Conservation (phyloP, 2,113 vertebrate species). For the Dissostichus mawsoni region DNA sequence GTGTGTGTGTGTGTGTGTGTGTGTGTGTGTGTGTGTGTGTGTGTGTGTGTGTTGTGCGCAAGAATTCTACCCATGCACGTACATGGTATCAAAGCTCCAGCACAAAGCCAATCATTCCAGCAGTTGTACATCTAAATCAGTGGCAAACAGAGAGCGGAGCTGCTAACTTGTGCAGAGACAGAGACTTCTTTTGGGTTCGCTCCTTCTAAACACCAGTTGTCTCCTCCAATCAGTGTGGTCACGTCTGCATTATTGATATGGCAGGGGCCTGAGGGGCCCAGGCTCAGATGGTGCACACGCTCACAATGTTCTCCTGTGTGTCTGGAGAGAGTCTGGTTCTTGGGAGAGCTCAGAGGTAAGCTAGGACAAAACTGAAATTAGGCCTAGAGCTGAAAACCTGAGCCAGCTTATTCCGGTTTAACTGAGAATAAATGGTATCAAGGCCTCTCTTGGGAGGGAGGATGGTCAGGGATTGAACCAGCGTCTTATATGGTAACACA, state of each 20-base stretch:
- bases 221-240: slow-evolving; percentile 91
- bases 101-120: slow-evolving; percentile 66
- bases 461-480: slow-evolving; percentile 78
- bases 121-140: slow-evolving; percentile 88
- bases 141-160: slow-evolving; percentile 83
- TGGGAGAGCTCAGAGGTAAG: slow-evolving; percentile 53
- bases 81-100: slow-evolving; percentile 2
- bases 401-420: slow-evolving; percentile 71
- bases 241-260: slow-evolving; percentile 91
- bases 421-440: slow-evolving; percentile 85
- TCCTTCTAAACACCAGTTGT: slow-evolving; percentile 90
- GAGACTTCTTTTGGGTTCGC: slow-evolving; percentile 82
- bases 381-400: slow-evolving; percentile 52
- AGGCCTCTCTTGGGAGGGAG: slow-evolving; percentile 79
- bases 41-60: background rate
- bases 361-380: slow-evolving; percentile 57
- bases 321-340: slow-evolving; percentile 74
- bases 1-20: slow-evolving; percentile 15
- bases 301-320: slow-evolving; percentile 79
- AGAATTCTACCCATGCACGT: background rate
- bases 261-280: slow-evolving; percentile 80
- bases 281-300: slow-evolving; percentile 85
- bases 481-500: background rate
- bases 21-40: background rate
- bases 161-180: slow-evolving; percentile 80